Evolutionary conservation across 92 coral and sea anemone species (phyloP), one percentile per base, ranked within the genome.

Genomic region (Heteractis magnifica): DNA sequence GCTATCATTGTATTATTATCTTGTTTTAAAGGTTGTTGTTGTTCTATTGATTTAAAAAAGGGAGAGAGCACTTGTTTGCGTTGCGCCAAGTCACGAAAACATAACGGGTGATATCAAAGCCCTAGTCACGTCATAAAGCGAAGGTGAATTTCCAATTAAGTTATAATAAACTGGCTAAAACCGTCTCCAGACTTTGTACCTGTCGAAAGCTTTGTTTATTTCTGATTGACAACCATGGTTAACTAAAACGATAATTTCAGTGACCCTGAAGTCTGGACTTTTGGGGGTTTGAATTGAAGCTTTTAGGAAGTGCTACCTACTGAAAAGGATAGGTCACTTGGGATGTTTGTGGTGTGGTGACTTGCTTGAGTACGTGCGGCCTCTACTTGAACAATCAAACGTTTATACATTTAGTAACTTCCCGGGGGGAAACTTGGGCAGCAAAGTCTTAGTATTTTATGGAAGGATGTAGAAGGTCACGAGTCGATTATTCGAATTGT

Each of bases 51-150:
- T 62, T 62, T 62, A 4, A 62, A n/a, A n/a, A 62, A 18, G 26
- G 21, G 70, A 23, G 70, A 62, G 10, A 62, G 70, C 18, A 18
- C 4, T n/a, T 8, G 7, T 62, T 62, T 62, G 14, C 23, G 70
- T 23, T 62, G 10, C 70, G 70, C 70, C 70, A n/a, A 62, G 70
- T 62, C 70, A 62, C 70, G 70, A n/a, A 62, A 62, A 62, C 70
- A 62, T 18, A 62, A 62, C 70, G 70, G 70, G 70, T 62, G 8
- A 18, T 12, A n/a, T 5, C 70, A 62, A 34, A 34, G 44, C 3
- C 44, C 44, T 62, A 11, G 70, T 5, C 18, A 62, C 64, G 70
- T 62, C 34, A 62, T 62, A 62, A 62, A 20, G 18, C 1, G 3
- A 5, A n/a, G 21, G 18, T 8, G 70, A 4, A 8, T 18, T 62